A percentile compares a stretch with the other conserved stretches of the same genome.
Conservation (phyloP, 2,888 invertebrate genomes). For the Dyspetes luteomarginatus region DNA sequence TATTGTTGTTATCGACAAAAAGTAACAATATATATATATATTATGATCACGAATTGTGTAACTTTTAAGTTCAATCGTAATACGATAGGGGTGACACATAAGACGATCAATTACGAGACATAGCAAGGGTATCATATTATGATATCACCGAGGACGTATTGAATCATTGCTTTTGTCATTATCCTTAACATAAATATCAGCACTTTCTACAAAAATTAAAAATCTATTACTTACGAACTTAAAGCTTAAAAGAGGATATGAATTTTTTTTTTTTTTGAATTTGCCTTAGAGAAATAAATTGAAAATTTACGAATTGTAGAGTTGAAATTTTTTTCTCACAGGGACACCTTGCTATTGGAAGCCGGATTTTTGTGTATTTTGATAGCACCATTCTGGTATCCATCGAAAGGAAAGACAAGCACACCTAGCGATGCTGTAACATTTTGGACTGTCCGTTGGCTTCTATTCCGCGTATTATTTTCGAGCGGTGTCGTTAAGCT, state of each 20-base stretch:
- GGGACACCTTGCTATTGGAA: slow-evolving; percentile 90
- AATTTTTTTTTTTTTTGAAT: not conserved
- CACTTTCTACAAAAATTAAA: not conserved
- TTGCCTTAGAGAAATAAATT: not conserved
- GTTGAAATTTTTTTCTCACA: slow-evolving; percentile 76
- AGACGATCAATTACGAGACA: slow-evolving; percentile 62
- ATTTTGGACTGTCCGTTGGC: slow-evolving; percentile 89
- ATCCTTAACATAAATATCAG: not conserved
- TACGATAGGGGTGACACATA: slow-evolving; percentile 56
- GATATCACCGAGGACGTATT: slow-evolving; percentile 58
- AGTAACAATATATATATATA: slow-evolving; percentile 47
- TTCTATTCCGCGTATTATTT: slow-evolving; percentile 89
- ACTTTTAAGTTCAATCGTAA: slow-evolving; percentile 65
- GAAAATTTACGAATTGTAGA: not conserved
- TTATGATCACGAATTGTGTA: slow-evolving; percentile 59
- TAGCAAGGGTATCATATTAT: slow-evolving; percentile 64
- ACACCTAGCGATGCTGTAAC: slow-evolving; percentile 85
- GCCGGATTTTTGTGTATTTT: slow-evolving; percentile 89
- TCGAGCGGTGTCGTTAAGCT: slow-evolving; percentile 90
- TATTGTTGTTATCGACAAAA: not conserved
- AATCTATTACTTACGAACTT: not conserved
- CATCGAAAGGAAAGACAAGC: slow-evolving; percentile 82
- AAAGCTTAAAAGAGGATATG: not conserved
- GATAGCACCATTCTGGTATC: slow-evolving; percentile 86
- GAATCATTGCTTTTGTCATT: slow-evolving; percentile 36